Evolutionary conservation across 1,140 invertebrate genomes (phyloP).

Genomic region (Neodiprion fabricii): DNA sequence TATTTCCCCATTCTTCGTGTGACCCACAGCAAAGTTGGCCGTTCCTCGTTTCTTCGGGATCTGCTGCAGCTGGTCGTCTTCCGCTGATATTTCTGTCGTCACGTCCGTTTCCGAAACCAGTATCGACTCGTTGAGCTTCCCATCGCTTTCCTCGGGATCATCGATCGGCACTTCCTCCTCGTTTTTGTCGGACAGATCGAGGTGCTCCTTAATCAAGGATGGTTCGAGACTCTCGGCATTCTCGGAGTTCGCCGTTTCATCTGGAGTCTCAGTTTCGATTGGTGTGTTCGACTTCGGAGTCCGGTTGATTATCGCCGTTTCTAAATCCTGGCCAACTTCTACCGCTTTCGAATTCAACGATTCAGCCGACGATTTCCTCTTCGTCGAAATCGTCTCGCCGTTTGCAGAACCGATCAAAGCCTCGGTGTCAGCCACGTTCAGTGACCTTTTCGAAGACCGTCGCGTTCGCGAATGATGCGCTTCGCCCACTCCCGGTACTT

Average conservation of each 20-base stretch:
- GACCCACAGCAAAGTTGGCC: conserved; percentile 53
- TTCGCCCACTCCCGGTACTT: conserved; percentile 24
- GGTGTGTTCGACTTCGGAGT: background rate
- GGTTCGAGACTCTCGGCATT: background rate
- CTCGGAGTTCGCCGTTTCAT: background rate
- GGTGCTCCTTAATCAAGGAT: background rate
- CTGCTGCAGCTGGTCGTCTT: conserved; percentile 14
- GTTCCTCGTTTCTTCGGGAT: conserved; percentile 43
- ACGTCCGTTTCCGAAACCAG: background rate
- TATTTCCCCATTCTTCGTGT: conserved; percentile 55
- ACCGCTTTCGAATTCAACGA: too few species aligned
- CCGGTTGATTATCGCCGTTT: too few species aligned
- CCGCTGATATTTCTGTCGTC: background rate
- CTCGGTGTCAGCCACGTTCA: background rate
- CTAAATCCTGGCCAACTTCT: too few species aligned
- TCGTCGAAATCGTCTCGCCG: background rate
- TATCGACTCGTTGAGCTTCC: background rate
- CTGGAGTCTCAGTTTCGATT: background rate
- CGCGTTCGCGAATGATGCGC: conserved; percentile 14
- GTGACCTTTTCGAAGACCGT: conserved; percentile 26
- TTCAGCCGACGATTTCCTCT: background rate
- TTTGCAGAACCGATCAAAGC: background rate
- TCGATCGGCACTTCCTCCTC: background rate
- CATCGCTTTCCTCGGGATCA: background rate
- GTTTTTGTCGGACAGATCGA: background rate